Evolutionary conservation across 2,888 invertebrate species (phyloP).

Genomic region (Omphaloscelis lunosa): DNA sequence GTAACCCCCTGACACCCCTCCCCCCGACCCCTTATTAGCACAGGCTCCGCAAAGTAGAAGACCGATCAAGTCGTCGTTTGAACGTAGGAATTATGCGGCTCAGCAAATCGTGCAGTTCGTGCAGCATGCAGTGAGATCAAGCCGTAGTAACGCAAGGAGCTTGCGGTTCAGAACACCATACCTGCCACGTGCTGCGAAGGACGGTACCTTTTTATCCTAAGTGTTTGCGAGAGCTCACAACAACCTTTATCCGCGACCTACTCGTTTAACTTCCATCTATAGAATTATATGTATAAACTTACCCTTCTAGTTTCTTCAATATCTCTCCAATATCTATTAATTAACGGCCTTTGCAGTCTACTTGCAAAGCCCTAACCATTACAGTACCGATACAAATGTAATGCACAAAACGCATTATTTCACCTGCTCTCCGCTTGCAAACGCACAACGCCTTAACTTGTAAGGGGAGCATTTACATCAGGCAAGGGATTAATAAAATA

Average conservation of each 20-base stretch:
- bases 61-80: neutral
- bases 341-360: neutral
- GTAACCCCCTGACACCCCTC: too few relatives aligned
- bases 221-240: too few relatives aligned
- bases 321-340: neutral
- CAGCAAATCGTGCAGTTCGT: neutral
- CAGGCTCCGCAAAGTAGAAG: neutral
- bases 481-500: constrained; percentile 66
- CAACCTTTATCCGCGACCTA: neutral
- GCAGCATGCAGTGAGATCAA: neutral
- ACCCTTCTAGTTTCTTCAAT: neutral
- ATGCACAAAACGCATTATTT: neutral
- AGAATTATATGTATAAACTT: neutral
- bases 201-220: neutral
- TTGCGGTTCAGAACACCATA: neutral
- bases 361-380: neutral
- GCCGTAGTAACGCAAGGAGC: neutral
- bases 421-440: constrained; percentile 11
- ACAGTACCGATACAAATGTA: neutral
- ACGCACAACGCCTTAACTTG: constrained; percentile 2
- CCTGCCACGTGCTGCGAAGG: neutral
- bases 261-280: neutral
- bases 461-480: constrained; percentile 55
- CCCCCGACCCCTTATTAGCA: too few relatives aligned
- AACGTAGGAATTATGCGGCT: neutral